Base-by-base conservation (phyloP, 2,797 vertebrate genomes). In the Danio tinwini region DNA sequence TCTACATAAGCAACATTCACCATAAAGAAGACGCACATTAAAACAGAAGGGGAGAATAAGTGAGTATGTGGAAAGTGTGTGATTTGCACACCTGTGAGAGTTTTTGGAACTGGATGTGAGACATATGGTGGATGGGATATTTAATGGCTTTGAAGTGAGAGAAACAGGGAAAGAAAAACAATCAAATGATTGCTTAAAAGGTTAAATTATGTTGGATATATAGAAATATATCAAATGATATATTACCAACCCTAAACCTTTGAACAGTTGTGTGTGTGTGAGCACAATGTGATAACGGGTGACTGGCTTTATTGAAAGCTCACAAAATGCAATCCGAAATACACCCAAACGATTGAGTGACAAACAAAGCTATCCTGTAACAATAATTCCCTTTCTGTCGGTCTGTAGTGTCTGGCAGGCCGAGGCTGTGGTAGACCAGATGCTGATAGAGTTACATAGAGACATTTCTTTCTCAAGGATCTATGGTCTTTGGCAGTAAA, bases 41-140 rank as follows among this genome's bases (percentile, higher is more conserved):
- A 79, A 58, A 75, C 5, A 40, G 77, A 67, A 42, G 44, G 52
- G 47, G 49, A 71, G 59, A 80, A 4, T n/a, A 37, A 67, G 14
- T 19, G 44, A 42, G 8, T 65, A 49, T 53, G 53, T 40, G 58
- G 37, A 74, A 62, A 37, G 68, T 76, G 68, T 62, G 47, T 67
- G 65, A 52, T 16, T 71, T 19, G 19, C 40, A 76, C 81, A 86
- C 82, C 82, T 85, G 85, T 83, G 78, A 49, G 63, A 65, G 81
- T 53, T 42, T 47, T 83, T 76, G 76, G 82, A 61, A 74, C 78
- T 84, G 76, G 67, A 85, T 82, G 76, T 53, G 82, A 75, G 69
- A 82, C 84, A 91, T 88, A 85, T 86, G 83, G 82, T 42, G 71
- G 74, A 86, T 80, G 63, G 78, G 87, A 81, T 84, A 67, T 78